phyloP scores from a whole-genome alignment of 2,888 invertebrate genomes.

The Pandemis heparana region DNA sequence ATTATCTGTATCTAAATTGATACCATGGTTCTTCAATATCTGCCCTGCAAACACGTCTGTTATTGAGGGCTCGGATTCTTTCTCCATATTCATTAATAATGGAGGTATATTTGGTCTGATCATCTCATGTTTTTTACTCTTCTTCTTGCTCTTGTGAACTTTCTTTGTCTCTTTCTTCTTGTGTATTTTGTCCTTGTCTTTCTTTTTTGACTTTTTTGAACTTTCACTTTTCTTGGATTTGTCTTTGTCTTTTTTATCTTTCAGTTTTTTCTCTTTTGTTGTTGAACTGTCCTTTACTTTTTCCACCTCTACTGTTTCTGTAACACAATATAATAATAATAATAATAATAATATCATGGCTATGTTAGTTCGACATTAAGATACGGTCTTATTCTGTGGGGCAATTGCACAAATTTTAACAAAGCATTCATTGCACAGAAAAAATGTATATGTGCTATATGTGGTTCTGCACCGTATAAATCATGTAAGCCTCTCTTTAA shows the following conservation, averaged over 20 bases:
- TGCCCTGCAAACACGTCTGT: conserved; percentile 88
- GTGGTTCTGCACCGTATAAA: no score
- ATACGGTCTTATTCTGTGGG: no score
- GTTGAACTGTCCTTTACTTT: conserved; percentile 68
- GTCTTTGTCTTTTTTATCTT: conserved; percentile 72
- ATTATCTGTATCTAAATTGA: conserved; percentile 63
- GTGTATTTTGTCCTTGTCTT: conserved; percentile 66
- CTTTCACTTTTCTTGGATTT: conserved; percentile 68
- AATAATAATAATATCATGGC: no score
- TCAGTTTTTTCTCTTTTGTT: conserved; percentile 78
- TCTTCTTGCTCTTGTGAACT: conserved; percentile 76
- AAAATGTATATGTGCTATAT: no score
- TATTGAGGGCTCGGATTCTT: conserved; percentile 83
- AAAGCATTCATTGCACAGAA: no score
- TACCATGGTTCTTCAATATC: conserved; percentile 82
- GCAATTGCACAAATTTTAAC: no score
- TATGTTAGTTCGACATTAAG: no score
- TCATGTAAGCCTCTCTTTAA: no score
- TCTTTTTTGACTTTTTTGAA: conserved; percentile 75
- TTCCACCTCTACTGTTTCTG: conserved; percentile 63
- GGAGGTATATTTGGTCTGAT: conserved; percentile 80
- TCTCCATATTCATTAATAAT: conserved; percentile 79
- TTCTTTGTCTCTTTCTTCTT: conserved; percentile 77
- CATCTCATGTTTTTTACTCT: conserved; percentile 73
- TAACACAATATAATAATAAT: conserved; percentile 47